These are phyloP conservation scores for Trialeurodes vaporariorum DNA, from an alignment of 1,140 invertebrate genomes.

Conservation along the genomic window DNA sequence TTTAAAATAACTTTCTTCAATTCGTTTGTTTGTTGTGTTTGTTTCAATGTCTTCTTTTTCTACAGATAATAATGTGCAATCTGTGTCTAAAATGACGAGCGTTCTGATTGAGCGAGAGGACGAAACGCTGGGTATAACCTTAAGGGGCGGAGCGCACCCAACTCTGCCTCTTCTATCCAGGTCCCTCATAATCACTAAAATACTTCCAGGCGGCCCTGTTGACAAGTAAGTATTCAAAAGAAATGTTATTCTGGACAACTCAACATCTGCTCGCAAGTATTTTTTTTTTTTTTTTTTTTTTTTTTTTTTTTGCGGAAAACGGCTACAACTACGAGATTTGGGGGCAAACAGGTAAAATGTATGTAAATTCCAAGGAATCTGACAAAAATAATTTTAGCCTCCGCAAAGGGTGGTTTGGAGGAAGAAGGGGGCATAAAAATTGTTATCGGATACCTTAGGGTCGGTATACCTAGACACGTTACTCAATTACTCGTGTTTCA, in stretches of 20 bases:
- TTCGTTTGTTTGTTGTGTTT: neutral
- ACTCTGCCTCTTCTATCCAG: constrained; percentile 42
- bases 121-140: constrained; percentile 76
- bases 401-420: too few species aligned
- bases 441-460: too few species aligned
- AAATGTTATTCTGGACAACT: neutral
- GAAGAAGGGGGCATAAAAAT: too few species aligned
- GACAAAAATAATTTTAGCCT: too few species aligned
- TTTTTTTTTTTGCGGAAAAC: neutral
- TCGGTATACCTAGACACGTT: too few species aligned
- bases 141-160: constrained; percentile 62
- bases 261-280: neutral
- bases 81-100: constrained; percentile 16
- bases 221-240: constrained; percentile 46
- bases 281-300: neutral
- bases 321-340: too few species aligned
- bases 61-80: neutral
- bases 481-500: too few species aligned
- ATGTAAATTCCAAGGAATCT: too few species aligned
- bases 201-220: constrained; percentile 77
- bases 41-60: neutral
- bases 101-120: constrained; percentile 37
- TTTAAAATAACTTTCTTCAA: neutral
- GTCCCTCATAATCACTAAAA: constrained; percentile 76
- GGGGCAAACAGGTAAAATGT: too few species aligned